Evolutionary conservation across 2,888 invertebrate genomes (phyloP).

Genomic region (Callyntrura sp.): DNA sequence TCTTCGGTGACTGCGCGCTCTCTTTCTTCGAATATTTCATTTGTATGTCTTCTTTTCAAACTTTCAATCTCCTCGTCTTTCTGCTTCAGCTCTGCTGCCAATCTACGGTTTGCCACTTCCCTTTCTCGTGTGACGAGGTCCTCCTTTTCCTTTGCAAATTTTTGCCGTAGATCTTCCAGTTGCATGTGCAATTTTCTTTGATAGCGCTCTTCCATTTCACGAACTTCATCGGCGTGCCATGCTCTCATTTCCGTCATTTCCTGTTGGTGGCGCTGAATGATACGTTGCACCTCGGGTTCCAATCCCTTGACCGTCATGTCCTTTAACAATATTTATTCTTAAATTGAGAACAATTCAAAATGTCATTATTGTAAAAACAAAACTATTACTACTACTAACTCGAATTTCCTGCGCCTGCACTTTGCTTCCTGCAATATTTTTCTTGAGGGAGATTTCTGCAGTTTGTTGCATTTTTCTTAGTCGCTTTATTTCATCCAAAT

Average conservation of each 20-base stretch:
- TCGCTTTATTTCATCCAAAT: constrained; percentile 91
- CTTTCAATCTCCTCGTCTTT: constrained; percentile 79
- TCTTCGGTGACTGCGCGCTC: constrained; percentile 80
- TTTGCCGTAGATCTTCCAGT: constrained; percentile 88
- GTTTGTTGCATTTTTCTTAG: constrained; percentile 92
- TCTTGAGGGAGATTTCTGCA: constrained; percentile 91
- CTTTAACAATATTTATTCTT: constrained; percentile 47
- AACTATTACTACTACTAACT: too few species aligned
- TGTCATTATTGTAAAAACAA: too few species aligned
- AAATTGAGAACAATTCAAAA: not conserved
- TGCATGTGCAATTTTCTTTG: constrained; percentile 88
- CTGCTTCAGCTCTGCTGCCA: constrained; percentile 79
- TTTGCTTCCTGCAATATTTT: constrained; percentile 93
- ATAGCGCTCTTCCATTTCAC: constrained; percentile 88
- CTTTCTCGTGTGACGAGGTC: constrained; percentile 85
- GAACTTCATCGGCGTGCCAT: constrained; percentile 89
- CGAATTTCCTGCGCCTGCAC: constrained; percentile 95
- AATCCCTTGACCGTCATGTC: constrained; percentile 90
- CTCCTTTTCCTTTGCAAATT: constrained; percentile 89
- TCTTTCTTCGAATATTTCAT: constrained; percentile 82
- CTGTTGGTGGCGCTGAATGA: constrained; percentile 90
- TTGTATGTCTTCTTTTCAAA: constrained; percentile 71
- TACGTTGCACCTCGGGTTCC: constrained; percentile 93
- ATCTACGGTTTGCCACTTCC: constrained; percentile 73
- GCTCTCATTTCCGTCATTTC: constrained; percentile 90